A percentile compares a stretch with the other conserved stretches of the same genome.
These are phyloP conservation scores for Proterorhinus semilunaris DNA, from an alignment of 2,113 vertebrate species.

Conservation along the genomic window DNA sequence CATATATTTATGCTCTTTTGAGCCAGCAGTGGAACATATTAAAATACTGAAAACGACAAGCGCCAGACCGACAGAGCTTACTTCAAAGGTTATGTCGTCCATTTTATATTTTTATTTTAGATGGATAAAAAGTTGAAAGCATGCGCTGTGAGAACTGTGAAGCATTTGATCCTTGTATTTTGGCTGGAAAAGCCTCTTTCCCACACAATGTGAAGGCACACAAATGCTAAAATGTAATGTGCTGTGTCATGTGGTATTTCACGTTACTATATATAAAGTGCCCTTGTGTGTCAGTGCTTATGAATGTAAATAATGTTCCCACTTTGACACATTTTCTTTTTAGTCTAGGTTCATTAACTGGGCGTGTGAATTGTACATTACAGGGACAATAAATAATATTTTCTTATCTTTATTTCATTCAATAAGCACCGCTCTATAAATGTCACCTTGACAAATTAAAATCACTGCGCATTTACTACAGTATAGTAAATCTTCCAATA, in stretches of 20 bases:
- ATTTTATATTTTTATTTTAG: not conserved
- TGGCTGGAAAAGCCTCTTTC: not conserved
- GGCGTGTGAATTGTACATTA: not conserved
- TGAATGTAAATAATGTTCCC: no score
- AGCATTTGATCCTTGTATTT: not conserved
- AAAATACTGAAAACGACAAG: constrained; percentile 7
- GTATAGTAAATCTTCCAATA: not conserved
- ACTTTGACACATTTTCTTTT: not conserved
- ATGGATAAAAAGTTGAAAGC: not conserved
- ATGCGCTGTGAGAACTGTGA: not conserved
- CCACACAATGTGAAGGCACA: not conserved
- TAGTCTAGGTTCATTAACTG: not conserved
- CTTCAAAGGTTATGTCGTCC: constrained; percentile 2
- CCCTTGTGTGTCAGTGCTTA: no score
- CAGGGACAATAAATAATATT: not conserved
- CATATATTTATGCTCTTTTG: constrained; percentile 3
- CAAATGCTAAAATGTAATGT: not conserved
- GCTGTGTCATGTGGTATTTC: no score
- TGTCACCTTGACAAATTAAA: constrained; percentile 4
- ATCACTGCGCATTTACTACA: not conserved
- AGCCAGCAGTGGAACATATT: not conserved
- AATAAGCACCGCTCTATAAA: constrained; percentile 3
- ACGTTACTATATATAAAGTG: no score
- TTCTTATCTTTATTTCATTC: not conserved
- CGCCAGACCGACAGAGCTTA: not conserved